Evolutionary conservation across 2,888 invertebrate genomes (phyloP), one percentile per base, ranked within the genome.

Genomic region (Dione juno): DNA sequence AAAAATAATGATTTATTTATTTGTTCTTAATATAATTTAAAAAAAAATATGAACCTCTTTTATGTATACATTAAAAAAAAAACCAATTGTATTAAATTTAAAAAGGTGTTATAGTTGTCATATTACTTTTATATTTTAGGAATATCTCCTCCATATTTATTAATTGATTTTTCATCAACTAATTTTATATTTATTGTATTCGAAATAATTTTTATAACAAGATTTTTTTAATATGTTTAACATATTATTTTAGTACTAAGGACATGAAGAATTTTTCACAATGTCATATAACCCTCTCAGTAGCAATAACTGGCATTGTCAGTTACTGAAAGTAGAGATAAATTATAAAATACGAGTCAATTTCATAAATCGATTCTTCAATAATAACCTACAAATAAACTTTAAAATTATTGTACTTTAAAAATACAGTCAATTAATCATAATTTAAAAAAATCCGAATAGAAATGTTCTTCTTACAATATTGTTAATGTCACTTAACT

Each of bases 131-230:
- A 28, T 28, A 28, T 28, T 3, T 28, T 28, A 28, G 28, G 28
- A 28, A 28, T 28, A 28, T 28, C 5, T 28, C 5, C 28, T 28
- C 28, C 28, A 28, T 28, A 28, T 28, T 28, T 28, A 5, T 28
- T 3, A 28, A n/a, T n/a, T n/a, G n/a, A n/a, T n/a, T n/a, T n/a
- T n/a, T n/a, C n/a, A n/a, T n/a, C n/a, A n/a, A n/a, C n/a, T n/a
- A n/a, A n/a, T n/a, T n/a, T n/a, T n/a, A n/a, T n/a, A n/a, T n/a
- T 28, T 28, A 28, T 28, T 3, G 5, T 28, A 28, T 28, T 28
- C 19, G 19, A 19, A 21, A 50, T 11, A 40, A 10, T 40, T 40
- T 40, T 78, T 75, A 81, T 79, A 84, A 86, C 8, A 37, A 57
- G 9, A 37, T 8, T n/a, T 14, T 3, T 0, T 16, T 37, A 13